A percentile compares a stretch with the other conserved stretches of the same genome.
Evolutionary conservation across 2,113 vertebrate species (phyloP).

Genomic region (Nannobrachium achirus): DNA sequence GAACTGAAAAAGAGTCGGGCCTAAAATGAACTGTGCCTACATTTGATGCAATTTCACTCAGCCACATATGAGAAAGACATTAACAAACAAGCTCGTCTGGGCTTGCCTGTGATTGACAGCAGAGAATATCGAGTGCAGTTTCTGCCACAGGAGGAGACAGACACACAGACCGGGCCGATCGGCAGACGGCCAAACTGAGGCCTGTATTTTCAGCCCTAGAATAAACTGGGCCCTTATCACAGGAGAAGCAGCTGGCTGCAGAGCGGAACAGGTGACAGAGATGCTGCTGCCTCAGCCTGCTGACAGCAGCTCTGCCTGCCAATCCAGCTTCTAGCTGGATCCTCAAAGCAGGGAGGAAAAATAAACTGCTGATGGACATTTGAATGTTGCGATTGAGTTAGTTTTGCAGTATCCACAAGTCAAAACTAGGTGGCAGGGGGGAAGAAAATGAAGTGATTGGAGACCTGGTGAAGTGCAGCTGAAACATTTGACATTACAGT

Average conservation of each 20-base stretch:
- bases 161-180: conserved; percentile 33
- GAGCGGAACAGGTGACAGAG: conserved; percentile 57
- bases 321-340: conserved; percentile 38
- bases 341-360: not conserved
- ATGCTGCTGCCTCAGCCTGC: conserved; percentile 35
- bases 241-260: conserved; percentile 66
- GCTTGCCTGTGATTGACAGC: conserved; percentile 20
- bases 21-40: not conserved
- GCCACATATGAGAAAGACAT: conserved; percentile 30
- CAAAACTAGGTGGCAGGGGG: not conserved
- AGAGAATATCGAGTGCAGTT: conserved; percentile 21
- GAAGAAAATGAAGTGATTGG: conserved; percentile 14
- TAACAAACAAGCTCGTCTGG: conserved; percentile 32
- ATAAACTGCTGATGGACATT: conserved; percentile 6
- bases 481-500: not conserved
- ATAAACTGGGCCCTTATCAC: conserved; percentile 68
- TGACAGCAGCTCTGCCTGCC: conserved; percentile 47
- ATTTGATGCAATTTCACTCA: conserved; percentile 27
- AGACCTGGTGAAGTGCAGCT: not conserved
- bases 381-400: conserved; percentile 13
- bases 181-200: conserved; percentile 48
- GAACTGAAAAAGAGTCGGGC: not conserved
- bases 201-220: conserved; percentile 38
- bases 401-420: conserved; percentile 30
- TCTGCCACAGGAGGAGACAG: conserved; percentile 12